These are phyloP conservation scores for Leptinotarsa rubiginosa DNA, from an alignment of 2,888 invertebrate species.

Conservation along the genomic window DNA sequence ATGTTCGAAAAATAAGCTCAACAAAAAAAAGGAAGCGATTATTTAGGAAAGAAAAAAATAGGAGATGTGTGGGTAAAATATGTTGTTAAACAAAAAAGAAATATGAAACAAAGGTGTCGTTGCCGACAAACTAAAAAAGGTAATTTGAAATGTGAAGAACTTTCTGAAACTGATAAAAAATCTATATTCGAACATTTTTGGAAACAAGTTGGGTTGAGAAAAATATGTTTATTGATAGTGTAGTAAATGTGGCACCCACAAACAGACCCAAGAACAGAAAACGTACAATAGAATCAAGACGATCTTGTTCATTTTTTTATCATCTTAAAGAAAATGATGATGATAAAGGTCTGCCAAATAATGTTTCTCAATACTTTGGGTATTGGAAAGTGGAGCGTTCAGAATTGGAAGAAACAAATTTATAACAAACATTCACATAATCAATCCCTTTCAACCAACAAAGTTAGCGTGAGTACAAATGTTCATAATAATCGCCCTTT, in stretches of 20 bases:
- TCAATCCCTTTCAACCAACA: neutral
- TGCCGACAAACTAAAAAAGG: neutral
- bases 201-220: neutral
- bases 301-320: conserved; percentile 18
- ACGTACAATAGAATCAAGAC: neutral
- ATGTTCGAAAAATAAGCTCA: conserved; percentile 20
- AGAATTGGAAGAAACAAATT: conserved; percentile 10
- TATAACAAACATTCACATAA: neutral
- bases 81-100: neutral
- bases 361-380: conserved; percentile 21
- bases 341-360: conserved; percentile 8
- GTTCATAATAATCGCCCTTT: neutral
- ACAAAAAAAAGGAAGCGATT: too few species aligned
- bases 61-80: neutral
- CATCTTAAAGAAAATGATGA: neutral
- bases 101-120: neutral
- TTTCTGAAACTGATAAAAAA: conserved; percentile 11
- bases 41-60: neutral
- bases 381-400: conserved; percentile 10
- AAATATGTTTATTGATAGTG: conserved; percentile 16
- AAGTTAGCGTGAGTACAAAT: too few species aligned
- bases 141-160: neutral
- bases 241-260: neutral
- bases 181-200: conserved; percentile 18
- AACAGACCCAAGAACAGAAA: conserved; percentile 20